Base-by-base conservation (phyloP, 2,113 vertebrate species). In the Dinomys branickii region DNA sequence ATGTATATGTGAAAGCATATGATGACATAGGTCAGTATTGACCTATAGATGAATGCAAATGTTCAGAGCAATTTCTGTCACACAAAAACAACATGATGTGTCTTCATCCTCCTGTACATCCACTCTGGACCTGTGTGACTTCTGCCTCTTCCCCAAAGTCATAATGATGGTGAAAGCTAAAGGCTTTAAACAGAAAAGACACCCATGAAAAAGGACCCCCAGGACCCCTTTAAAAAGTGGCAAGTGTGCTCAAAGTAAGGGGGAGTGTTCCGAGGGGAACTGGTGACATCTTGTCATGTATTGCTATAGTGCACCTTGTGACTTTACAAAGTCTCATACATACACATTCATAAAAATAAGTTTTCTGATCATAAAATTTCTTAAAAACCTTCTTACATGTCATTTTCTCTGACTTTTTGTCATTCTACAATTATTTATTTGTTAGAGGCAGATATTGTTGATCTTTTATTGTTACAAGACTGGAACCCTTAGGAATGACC, bases 291-390 rank as follows among this genome's bases (percentile, higher is more conserved):
- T 14, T 75, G 41, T 61, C 54, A 22, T 61, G 54, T 28, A 16
- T n/a, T 58, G 0, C 7, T n/a, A n/a, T n/a, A 30, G 5, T 35
- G 11, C 0, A 81, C 8, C 24, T 9, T n/a, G 7, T 65, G 78
- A 92, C 71, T 65, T 59, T 11, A 59, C 19, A 69, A 54, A 5
- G 38, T 50, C 30, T 11, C 24, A 58, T 44, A 35, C 2, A 75
- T 90, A 67, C 30, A 33, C 7, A 88, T 52, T 30, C 58, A 28
- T 54, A 9, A 30, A 73, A 67, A 83, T n/a, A 54, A 69, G 52
- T 0, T 14, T n/a, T 38, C 5, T 3, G 1, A 11, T 83, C 5
- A n/a, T 20, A 88, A 59, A 2, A 86, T 84, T 52, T 87, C 67
- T 73, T 69, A 89, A 92, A 73, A 24, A 59, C 24, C 13, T 7